Base-by-base conservation (phyloP, 2,113 vertebrate genomes). In the Scomber japonicus region DNA sequence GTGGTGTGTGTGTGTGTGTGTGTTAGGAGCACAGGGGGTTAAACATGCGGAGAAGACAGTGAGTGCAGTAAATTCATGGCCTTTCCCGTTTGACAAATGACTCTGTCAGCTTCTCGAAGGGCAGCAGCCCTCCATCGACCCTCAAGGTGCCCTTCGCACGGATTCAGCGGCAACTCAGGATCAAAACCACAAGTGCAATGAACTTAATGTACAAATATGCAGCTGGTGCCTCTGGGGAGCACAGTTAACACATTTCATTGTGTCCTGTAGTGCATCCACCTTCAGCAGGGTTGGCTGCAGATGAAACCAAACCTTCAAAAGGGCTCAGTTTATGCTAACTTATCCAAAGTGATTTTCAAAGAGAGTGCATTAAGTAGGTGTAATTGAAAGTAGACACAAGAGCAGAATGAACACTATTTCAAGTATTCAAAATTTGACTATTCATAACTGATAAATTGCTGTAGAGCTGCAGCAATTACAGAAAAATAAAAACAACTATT, bases 101-200 rank as follows among this genome's bases (percentile, higher is more conserved):
- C 85, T 88, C 84, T 92, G 93, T 94, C 92, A 93, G 71, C 78
- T 71, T 76, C 17, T 62, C 1, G 82, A 83, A 89, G 88, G 81
- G 78, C 80, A 83, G 59, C 55, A 13, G 88, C 60, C 91, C 73
- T 88, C 85, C 82, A 57, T 71, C 75, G 75, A 82, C 89, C 85
- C 89, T 89, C 69, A 93, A 94, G 90, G 93, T 93, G 92, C 87
- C 93, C 91, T 94, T 93, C 79, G 2, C 68, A 44, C 81, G 71
- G 69, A 44, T 27, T 75, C 79, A 19, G 3, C 68, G 48, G 79
- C 46, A 0, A 31, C 55, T 57, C 3, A 48, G 40, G 53, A 71
- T 80, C 72, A 16, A 50, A 79, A 74, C 35, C 64, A 21, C 40
- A 64, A 68, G 64, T 75, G 71, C 69, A 63, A 56, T 71, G 60